Evolutionary conservation across 2,113 vertebrate species (phyloP).

Genomic region (Ursus arctos): DNA sequence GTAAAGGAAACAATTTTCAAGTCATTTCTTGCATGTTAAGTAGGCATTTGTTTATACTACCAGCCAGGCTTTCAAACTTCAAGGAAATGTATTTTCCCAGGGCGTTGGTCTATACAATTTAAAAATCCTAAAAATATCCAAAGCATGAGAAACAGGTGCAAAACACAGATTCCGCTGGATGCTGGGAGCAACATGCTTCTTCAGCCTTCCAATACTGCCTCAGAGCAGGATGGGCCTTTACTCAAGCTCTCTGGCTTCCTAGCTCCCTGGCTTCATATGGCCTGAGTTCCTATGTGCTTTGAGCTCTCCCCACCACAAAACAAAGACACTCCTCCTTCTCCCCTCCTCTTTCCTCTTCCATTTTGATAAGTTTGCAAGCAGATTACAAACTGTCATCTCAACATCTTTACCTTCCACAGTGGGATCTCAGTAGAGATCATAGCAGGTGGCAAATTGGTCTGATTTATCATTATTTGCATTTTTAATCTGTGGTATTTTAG

Average conservation of each 20-base stretch:
- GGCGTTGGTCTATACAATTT: conserved; percentile 50
- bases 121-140: conserved; percentile 27
- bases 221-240: neutral
- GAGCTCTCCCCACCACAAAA: neutral
- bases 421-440: conserved; percentile 46
- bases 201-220: neutral
- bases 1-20: conserved; percentile 55
- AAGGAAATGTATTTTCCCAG: conserved; percentile 58
- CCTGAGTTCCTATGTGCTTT: neutral
- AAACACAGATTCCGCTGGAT: neutral
- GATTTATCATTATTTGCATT: conserved; percentile 80
- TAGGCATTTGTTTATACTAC: conserved; percentile 69
- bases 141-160: neutral
- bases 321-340: neutral
- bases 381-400: conserved; percentile 61
- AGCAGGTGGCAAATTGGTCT: conserved; percentile 78
- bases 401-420: conserved; percentile 70
- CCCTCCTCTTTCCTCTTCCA: neutral
- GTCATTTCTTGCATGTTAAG: conserved; percentile 24
- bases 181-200: neutral
- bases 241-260: neutral
- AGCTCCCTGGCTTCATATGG: neutral
- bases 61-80: conserved; percentile 47
- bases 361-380: conserved; percentile 73
- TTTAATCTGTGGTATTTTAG: conserved; percentile 81